Base-by-base conservation (phyloP, 2,888 invertebrate species). In the Mythimna impura region DNA sequence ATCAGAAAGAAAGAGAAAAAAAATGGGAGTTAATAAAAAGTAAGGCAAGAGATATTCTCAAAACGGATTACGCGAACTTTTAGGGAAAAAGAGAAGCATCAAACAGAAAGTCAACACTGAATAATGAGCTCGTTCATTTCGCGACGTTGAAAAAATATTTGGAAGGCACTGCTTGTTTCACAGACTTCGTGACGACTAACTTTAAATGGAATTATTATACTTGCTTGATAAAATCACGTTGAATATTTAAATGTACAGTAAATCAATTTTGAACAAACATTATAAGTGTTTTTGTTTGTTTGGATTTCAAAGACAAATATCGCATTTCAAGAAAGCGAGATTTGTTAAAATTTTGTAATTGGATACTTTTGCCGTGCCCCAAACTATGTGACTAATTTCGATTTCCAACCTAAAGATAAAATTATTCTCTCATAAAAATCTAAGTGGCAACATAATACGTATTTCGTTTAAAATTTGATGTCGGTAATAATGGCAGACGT, bases 101-200 rank as follows among this genome's bases (percentile, higher is more conserved):
- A 87, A 84, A 88, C 87, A 86, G 87, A 82, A 87, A 89, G 87
- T 87, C 87, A 89, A 88, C 88, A 87, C 85, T 87, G 88, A 88
- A 88, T 89, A 88, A 90, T 90, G 86, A 88, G 85, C 82, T 81
- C 71, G 82, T 86, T 84, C 81, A 83, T 87, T 86, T 82, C 68
- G 66, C 76, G 78, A 73, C 70, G 77, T 61, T 72, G 79, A 83
- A 86, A 86, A 86, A 86, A 86, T 85, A 86, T 85, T 86, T 83
- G 81, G 77, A 64, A 75, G 74, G 54, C 77, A 66, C 76, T 79
- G 76, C 76, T 83, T 85, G 76, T 79, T 81, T 79, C 80, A 78
- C 73, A 71, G 78, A 80, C 69, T 83, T 81, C 58, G 70, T 75
- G 82, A 76, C 73, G 83, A 78, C 81, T 74, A 86, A 86, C 79